Evolutionary conservation across 2,113 vertebrate species (phyloP).

Genomic region (Lepus europaeus): DNA sequence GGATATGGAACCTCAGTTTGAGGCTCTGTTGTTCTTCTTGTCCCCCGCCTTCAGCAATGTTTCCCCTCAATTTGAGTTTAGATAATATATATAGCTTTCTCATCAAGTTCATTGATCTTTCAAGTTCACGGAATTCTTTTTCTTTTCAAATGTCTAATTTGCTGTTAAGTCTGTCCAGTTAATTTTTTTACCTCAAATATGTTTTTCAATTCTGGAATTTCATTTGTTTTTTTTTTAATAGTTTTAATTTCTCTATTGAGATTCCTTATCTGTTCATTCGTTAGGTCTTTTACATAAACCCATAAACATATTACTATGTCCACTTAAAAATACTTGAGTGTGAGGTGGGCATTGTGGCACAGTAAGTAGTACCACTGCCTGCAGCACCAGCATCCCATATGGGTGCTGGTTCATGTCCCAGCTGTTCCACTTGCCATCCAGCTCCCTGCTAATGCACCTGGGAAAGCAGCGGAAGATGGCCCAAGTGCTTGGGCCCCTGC

Average conservation of each 20-base stretch:
- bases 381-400: too few relatives aligned
- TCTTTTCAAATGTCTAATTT: not conserved
- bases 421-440: too few relatives aligned
- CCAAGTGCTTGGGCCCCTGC: too few relatives aligned
- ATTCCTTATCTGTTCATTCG: not conserved
- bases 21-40: not conserved
- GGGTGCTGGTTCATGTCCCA: too few relatives aligned
- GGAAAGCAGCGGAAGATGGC: too few relatives aligned
- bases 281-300: not conserved
- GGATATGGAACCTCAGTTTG: not conserved
- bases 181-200: not conserved
- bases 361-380: too few relatives aligned
- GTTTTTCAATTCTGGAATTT: slow-evolving; percentile 7
- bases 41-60: not conserved
- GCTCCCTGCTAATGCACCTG: too few relatives aligned
- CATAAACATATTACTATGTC: not conserved
- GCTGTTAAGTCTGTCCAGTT: not conserved
- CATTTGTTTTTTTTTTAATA: slow-evolving; percentile 19
- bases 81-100: not conserved
- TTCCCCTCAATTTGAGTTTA: not conserved
- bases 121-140: not conserved
- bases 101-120: slow-evolving; percentile 7
- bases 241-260: not conserved
- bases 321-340: not conserved
- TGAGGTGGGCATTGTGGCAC: not conserved